A percentile compares a stretch with the other conserved stretches of the same genome.
phyloP scores from a whole-genome alignment of 2,888 invertebrate genomes.

The Strigamia maritima region DNA sequence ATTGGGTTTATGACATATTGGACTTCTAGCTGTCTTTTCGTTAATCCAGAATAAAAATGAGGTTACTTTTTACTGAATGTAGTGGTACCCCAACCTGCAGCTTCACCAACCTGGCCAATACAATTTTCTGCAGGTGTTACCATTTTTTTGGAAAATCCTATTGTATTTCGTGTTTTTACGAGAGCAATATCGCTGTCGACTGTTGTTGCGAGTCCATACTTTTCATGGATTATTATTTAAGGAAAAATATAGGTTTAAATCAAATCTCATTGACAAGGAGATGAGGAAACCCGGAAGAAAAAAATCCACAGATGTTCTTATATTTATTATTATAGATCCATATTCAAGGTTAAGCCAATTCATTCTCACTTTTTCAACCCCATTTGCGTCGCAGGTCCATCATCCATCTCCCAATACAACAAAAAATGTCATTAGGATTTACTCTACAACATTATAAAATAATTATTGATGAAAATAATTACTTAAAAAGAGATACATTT shows the following conservation, averaged over 20 bases:
- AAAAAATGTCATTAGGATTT: background rate
- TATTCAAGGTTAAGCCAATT: constrained; percentile 8
- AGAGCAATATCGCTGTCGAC: constrained; percentile 34
- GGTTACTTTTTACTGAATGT: constrained; percentile 50
- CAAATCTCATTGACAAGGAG: background rate
- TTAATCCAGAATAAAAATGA: constrained; percentile 3
- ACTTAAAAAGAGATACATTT: background rate
- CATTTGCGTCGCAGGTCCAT: background rate
- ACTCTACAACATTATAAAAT: background rate
- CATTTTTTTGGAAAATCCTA: constrained; percentile 59
- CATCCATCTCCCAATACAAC: background rate
- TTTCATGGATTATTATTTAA: constrained; percentile 26
- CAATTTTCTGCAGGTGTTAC: constrained; percentile 58
- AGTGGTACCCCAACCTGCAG: constrained; percentile 77
- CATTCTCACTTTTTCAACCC: background rate
- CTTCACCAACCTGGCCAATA: constrained; percentile 61
- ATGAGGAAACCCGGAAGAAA: background rate
- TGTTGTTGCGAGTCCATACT: background rate
- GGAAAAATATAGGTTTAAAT: background rate
- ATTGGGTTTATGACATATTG: background rate
- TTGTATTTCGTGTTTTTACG: background rate
- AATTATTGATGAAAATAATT: too few relatives aligned
- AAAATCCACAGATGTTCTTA: background rate
- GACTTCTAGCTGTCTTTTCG: background rate
- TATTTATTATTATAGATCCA: too few relatives aligned